Evolutionary conservation across 2,797 vertebrate genomes (phyloP).

Genomic region (Parambassis ranga): DNA sequence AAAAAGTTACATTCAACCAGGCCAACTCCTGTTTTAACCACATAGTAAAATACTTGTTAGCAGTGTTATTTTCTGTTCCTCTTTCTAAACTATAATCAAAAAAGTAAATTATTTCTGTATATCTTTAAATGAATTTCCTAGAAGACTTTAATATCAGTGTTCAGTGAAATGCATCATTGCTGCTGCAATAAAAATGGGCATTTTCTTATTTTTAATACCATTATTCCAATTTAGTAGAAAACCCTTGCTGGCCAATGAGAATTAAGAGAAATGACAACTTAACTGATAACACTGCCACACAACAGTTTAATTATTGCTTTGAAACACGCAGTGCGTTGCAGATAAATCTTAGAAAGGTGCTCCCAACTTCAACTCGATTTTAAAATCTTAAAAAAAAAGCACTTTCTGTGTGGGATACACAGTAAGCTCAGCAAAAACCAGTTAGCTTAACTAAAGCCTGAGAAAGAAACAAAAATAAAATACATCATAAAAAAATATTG

Average conservation of each 20-base stretch:
- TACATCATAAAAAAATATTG: neutral
- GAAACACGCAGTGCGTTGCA: constrained; percentile 10
- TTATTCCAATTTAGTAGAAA: constrained; percentile 11
- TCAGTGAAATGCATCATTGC: constrained; percentile 41
- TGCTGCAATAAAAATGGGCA: constrained; percentile 32
- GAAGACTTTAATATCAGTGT: constrained; percentile 37
- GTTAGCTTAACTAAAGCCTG: neutral
- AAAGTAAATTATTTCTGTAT: no score
- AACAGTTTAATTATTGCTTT: constrained; percentile 13
- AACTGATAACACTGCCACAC: neutral
- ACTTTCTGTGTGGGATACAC: neutral
- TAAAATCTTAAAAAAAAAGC: neutral
- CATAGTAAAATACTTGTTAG: constrained; percentile 9
- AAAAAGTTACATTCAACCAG: constrained; percentile 54
- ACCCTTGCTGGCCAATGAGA: neutral
- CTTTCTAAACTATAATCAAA: constrained; percentile 44
- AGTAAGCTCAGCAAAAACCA: neutral
- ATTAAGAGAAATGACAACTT: neutral
- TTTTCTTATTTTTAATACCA: constrained; percentile 21
- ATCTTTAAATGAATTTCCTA: constrained; percentile 16
- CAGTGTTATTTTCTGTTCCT: constrained; percentile 50
- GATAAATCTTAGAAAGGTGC: neutral
- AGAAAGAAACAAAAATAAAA: constrained; percentile 1
- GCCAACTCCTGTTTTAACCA: constrained; percentile 22
- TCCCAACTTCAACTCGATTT: neutral